Percentiles rank a stretch among this genome's conserved stretches.
phyloP scores from a whole-genome alignment of 2,797 vertebrate species.

The Chanos chanos region DNA sequence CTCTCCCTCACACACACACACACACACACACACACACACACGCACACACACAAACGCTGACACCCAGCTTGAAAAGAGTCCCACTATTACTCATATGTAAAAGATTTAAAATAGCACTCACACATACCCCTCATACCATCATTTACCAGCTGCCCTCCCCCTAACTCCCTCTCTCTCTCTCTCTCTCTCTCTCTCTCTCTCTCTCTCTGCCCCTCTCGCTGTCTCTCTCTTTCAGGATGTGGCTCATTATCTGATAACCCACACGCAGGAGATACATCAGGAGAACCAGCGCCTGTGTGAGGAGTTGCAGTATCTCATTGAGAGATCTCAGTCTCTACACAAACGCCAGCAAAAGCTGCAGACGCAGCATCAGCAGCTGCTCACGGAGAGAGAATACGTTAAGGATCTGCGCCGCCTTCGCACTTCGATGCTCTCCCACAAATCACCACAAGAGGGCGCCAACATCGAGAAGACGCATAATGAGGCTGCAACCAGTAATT shows the following conservation, averaged over 20 bases:
- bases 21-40: no score
- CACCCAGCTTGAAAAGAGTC: no score
- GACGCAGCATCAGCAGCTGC: conserved; percentile 43
- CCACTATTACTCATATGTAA: no score
- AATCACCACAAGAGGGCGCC: not conserved
- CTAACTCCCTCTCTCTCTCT: not conserved
- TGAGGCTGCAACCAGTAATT: not conserved
- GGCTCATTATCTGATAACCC: conserved; percentile 31
- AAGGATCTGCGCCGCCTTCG: conserved; percentile 34
- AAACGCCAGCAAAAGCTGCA: conserved; percentile 40
- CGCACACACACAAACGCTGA: no score
- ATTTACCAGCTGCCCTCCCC: not conserved
- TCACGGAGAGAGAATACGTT: conserved; percentile 50
- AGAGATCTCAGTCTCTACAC: conserved; percentile 33
- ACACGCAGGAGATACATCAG: conserved; percentile 32
- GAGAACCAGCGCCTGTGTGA: conserved; percentile 52
- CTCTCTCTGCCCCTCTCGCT: not conserved
- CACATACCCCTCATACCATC: no score
- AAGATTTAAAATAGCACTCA: no score
- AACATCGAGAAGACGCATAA: not conserved
- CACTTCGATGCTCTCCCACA: not conserved
- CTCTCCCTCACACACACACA: no score
- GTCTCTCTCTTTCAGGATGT: conserved; percentile 36
- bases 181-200: not conserved
- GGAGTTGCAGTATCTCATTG: conserved; percentile 43